These are phyloP conservation scores for Gobio gobio DNA, from an alignment of 2,113 vertebrate species.

Conservation along the genomic window DNA sequence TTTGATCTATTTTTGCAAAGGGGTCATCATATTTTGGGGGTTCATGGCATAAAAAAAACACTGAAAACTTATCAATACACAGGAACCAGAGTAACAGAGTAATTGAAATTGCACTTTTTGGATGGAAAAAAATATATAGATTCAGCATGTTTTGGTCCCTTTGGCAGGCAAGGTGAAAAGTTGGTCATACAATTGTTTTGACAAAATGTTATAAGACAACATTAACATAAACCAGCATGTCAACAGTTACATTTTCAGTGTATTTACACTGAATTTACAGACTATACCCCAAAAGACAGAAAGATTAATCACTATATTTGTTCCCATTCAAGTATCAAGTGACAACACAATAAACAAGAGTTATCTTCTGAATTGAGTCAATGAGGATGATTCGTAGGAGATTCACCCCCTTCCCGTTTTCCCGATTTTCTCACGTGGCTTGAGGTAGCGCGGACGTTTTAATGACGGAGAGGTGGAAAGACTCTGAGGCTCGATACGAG, in stretches of 20 bases:
- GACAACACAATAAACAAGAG: conserved; percentile 6
- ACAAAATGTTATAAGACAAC: neutral
- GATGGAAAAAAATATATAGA: neutral
- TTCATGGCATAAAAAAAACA: neutral
- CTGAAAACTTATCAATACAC: neutral
- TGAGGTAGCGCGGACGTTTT: conserved; percentile 32
- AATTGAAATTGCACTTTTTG: neutral
- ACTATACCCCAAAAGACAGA: neutral
- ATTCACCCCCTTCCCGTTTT: neutral
- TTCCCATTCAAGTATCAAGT: conserved; percentile 1
- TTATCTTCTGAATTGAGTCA: neutral
- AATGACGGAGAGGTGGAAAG: conserved; percentile 31
- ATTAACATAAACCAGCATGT: neutral
- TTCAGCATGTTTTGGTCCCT: neutral
- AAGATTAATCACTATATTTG: neutral
- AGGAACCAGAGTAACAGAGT: neutral
- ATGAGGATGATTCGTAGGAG: neutral
- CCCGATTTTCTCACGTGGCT: neutral
- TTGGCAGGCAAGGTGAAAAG: neutral
- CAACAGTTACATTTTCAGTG: neutral
- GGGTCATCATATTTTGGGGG: too few species aligned
- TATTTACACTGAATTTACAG: neutral
- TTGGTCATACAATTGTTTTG: neutral
- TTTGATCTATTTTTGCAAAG: neutral
- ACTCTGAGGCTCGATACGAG: conserved; percentile 44